Percentiles rank a stretch among this genome's conserved stretches.
phyloP scores from a whole-genome alignment of 2,888 invertebrate species.

The Bugula neritina region DNA sequence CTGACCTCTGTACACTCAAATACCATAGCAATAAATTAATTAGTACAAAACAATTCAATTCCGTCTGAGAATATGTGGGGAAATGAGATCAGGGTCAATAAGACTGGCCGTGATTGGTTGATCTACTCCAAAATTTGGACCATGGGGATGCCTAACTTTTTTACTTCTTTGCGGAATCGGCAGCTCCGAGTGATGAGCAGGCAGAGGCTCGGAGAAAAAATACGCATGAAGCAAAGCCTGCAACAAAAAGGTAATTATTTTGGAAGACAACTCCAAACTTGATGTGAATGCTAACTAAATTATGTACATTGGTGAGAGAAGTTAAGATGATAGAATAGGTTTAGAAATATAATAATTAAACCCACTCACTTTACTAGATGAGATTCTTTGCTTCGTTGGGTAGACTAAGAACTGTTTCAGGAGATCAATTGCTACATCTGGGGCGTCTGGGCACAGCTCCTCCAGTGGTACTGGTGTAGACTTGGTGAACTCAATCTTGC shows the following conservation, averaged over 20 bases:
- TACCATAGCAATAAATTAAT: too few species aligned
- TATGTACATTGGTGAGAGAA: too few species aligned
- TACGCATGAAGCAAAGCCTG: slow-evolving; percentile 70
- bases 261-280: too few species aligned
- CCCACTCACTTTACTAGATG: slow-evolving; percentile 63
- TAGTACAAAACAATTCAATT: too few species aligned
- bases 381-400: slow-evolving; percentile 69
- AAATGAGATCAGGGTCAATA: slow-evolving; percentile 40
- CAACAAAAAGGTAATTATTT: too few species aligned
- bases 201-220: slow-evolving; percentile 66
- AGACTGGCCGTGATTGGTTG: slow-evolving; percentile 45
- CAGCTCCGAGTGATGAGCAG: slow-evolving; percentile 63
- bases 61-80: slow-evolving; percentile 7
- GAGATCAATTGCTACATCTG: slow-evolving; percentile 67
- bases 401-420: slow-evolving; percentile 74
- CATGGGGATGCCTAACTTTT: slow-evolving; percentile 40
- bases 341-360: too few species aligned
- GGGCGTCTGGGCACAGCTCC: slow-evolving; percentile 71
- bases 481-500: slow-evolving; percentile 85
- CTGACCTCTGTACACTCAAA: neutral
- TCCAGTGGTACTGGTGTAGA: slow-evolving; percentile 73
- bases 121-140: slow-evolving; percentile 49
- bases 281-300: too few species aligned
- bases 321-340: too few species aligned
- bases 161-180: slow-evolving; percentile 60